phyloP scores from a whole-genome alignment of 2,113 vertebrate species.

The Thunnus maccoyii region DNA sequence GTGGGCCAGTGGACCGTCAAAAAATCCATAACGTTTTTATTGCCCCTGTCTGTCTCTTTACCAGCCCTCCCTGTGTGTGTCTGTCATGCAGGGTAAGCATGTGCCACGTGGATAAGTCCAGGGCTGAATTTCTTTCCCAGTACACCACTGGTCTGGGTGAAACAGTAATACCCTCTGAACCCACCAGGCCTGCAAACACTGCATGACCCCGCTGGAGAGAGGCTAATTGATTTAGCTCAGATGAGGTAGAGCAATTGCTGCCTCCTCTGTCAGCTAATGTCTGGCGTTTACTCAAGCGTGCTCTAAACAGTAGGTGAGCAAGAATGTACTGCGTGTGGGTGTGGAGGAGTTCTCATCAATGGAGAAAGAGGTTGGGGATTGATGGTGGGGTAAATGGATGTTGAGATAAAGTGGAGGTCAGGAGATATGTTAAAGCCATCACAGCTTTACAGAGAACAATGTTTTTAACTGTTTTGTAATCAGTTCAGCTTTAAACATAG shows the following conservation, averaged over 20 bases:
- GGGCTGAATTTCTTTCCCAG: too few relatives aligned
- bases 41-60: too few relatives aligned
- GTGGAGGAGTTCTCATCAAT: constrained; percentile 15
- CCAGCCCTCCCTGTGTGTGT: too few relatives aligned
- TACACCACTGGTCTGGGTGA: constrained; percentile 23
- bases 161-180: constrained; percentile 56
- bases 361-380: neutral
- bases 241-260: constrained; percentile 57
- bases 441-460: neutral
- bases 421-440: neutral
- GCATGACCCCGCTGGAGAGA: constrained; percentile 51
- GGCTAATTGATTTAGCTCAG: constrained; percentile 73
- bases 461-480: neutral
- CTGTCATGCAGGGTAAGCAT: too few relatives aligned
- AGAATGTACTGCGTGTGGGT: constrained; percentile 22
- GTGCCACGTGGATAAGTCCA: too few relatives aligned
- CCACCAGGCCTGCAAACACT: constrained; percentile 44
- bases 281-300: constrained; percentile 59
- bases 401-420: neutral
- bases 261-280: constrained; percentile 63
- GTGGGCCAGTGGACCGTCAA: too few relatives aligned
- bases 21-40: too few relatives aligned
- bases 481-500: neutral
- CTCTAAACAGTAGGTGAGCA: constrained; percentile 45
- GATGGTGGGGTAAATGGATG: constrained; percentile 17